Base-by-base conservation (phyloP, 1,140 invertebrate genomes). In the Drosophila littoralis region DNA sequence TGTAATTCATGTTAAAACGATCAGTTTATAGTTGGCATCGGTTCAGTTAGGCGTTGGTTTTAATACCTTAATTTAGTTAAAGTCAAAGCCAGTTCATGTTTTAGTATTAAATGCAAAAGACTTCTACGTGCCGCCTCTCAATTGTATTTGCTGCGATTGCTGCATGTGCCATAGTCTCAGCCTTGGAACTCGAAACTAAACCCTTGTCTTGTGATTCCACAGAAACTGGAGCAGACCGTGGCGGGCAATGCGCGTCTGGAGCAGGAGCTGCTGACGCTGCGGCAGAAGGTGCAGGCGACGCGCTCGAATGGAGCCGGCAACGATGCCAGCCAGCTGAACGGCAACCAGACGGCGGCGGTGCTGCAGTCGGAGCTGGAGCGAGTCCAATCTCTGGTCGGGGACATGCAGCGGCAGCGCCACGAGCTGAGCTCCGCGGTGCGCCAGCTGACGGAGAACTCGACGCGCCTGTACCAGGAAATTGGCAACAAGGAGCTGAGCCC, bases 201-300 rank as follows among this genome's bases (percentile, higher is more conserved):
- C 12, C 10, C 4, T 36, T 43, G 3, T 10, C 13, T 9, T 40
- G 8, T 92, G 13, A 35, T 28, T n/a, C n/a, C 93, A 15, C 92
- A 97, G 96, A 97, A 97, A 95, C 92, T 98, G 64, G 97, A 98
- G 92, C 97, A 97, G 90, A 97, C 96, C 1, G 96, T 97, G 12
- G 96, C 96, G 1, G 97, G 97, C 69, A 98, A 98, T 92, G 96
- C 96, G 8, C 94, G 96, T 7, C 92, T 98, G 36, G 97, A 98
- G 92, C 96, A 97, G 77, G 97, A 98, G 90, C 93, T 98, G 67
- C 94, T 97, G 22, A 94, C 97, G 15, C 92, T 98, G 22, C 94
- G 97, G 7, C 97, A 97, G 79, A 97, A 97, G 92, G 93, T 98
- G 28, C 96, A 97, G 84, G 95, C 95, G 10, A 95, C 95, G 6